These are phyloP conservation scores for Diploptera punctata DNA, from an alignment of 2,888 invertebrate species.

Conservation along the genomic window DNA sequence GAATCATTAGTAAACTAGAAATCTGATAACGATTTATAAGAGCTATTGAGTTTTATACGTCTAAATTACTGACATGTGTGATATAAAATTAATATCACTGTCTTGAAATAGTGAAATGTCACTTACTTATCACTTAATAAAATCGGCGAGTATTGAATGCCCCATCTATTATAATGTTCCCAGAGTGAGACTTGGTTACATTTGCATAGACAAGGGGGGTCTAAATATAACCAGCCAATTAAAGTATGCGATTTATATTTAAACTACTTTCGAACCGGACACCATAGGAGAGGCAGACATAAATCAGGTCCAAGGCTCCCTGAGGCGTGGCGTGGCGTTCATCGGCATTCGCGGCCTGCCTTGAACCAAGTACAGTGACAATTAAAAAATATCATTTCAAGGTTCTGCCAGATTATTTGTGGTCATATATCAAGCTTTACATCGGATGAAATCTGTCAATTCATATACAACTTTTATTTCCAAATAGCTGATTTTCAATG, in stretches of 20 bases:
- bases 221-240: neutral
- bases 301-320: neutral
- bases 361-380: neutral
- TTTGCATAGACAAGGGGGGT: neutral
- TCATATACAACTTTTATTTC: too few relatives aligned
- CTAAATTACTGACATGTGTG: too few relatives aligned
- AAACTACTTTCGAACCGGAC: neutral
- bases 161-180: constrained; percentile 1
- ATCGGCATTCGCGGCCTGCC: constrained; percentile 8
- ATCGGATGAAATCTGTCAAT: too few relatives aligned
- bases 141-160: neutral
- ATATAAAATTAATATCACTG: too few relatives aligned
- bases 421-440: too few relatives aligned
- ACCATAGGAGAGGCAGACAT: neutral
- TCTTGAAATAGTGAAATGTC: too few relatives aligned
- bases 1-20: too few relatives aligned
- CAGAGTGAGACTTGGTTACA: neutral
- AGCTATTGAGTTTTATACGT: too few relatives aligned
- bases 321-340: neutral
- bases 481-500: too few relatives aligned
- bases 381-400: neutral
- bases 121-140: neutral
- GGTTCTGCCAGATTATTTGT: neutral
- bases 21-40: too few relatives aligned
- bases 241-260: neutral